Conservation (phyloP, 2,113 vertebrate genomes). For the Arizona elegans region DNA sequence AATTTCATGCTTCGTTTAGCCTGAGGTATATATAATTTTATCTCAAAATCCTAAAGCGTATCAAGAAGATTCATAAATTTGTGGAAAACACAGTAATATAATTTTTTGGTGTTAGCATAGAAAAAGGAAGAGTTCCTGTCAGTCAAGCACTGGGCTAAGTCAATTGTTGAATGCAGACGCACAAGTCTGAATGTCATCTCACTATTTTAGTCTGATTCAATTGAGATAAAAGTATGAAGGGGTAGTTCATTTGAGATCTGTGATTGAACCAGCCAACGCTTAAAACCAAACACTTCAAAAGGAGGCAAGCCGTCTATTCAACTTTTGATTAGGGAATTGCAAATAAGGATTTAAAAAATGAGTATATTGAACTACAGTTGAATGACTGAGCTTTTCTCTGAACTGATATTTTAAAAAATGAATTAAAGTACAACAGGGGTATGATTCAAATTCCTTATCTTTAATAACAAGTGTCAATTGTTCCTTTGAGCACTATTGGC, state of each 20-base stretch:
- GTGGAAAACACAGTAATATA: neutral
- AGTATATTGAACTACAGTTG: neutral
- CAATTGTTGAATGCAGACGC: neutral
- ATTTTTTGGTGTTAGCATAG: neutral
- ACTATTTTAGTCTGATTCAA: conserved; percentile 24
- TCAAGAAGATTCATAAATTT: neutral
- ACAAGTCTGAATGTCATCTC: conserved; percentile 15
- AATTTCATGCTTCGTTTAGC: conserved; percentile 21
- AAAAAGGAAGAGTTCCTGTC: neutral
- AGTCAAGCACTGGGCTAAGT: neutral
- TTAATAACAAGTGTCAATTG: conserved; percentile 4
- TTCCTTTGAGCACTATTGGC: neutral
- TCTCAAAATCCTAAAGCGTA: conserved; percentile 9
- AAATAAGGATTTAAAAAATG: conserved; percentile 9
- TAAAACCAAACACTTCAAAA: conserved; percentile 25
- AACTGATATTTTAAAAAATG: conserved; percentile 14
- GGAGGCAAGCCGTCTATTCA: conserved; percentile 17
- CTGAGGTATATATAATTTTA: neutral
- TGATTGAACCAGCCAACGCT: neutral
- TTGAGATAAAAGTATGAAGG: neutral
- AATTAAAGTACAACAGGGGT: conserved; percentile 15
- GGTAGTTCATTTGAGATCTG: conserved; percentile 23
- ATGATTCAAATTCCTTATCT: conserved; percentile 14
- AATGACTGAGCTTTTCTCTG: conserved; percentile 15
- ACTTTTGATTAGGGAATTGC: neutral